Evolutionary conservation across 2,888 invertebrate species (phyloP), one percentile per base, ranked within the genome.

Genomic region (Orthosia gothica): DNA sequence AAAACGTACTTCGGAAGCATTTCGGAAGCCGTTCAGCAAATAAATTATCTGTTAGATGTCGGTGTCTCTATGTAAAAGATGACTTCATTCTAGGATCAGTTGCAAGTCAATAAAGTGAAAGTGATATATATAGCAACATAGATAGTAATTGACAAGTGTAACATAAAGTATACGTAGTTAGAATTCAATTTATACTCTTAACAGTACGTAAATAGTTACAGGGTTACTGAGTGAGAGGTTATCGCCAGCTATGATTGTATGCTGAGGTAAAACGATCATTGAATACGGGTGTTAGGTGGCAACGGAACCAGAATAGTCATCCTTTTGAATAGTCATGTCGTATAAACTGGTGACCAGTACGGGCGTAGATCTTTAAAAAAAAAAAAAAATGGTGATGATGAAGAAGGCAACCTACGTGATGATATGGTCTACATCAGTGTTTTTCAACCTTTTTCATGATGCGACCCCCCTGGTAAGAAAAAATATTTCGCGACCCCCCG

Each of bases 111-210:
- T 79, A 77, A 66, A 66, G 40, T 75, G 52, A 20, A 20, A 45
- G 20, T 74, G 32, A 75, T 67, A 81, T 81, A 81, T 50, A 73
- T 20, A 58, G 23, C 26, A 58, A 59, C 5, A 49, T 58, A 45
- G 81, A 76, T 81, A 81, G 49, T 78, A 66, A 70, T 79, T 68
- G 84, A 58, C 70, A 70, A 74, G 62, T 79, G 63, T 64, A 83
- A 63, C 74, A 32, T 70, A 79, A 67, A 61, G 65, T 59, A 70
- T 55, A 64, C 32, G 5, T n/a, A n/a, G n/a, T n/a, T 32, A 40
- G 70, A 67, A 76, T 74, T 76, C 63, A 78, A 79, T 82, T 76
- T 77, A 74, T 78, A 70, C 76, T 76, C 67, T 57, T 73, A 70
- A 70, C 47, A 7, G 49, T 70, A 76, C 70, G 70, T 73, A 76